Conservation (phyloP, 2,113 vertebrate species). For the Hyla sarda region DNA sequence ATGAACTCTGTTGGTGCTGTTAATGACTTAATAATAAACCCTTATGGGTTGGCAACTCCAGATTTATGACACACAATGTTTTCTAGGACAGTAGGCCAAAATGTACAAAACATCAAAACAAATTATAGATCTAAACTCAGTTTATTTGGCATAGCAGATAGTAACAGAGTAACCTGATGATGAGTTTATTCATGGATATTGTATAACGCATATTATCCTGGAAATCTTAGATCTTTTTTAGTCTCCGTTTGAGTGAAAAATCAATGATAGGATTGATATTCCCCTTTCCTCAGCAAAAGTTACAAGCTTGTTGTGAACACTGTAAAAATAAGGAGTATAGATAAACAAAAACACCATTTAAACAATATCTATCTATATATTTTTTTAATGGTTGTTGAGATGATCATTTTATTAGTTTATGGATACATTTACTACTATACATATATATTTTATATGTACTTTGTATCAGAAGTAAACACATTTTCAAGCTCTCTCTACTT, state of each 20-base stretch:
- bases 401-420: too few species aligned
- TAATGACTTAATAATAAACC: neutral
- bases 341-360: neutral
- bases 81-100: conserved; percentile 12
- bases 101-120: neutral
- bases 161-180: conserved; percentile 33
- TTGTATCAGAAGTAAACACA: too few species aligned
- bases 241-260: conserved; percentile 4
- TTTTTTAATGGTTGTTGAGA: too few species aligned
- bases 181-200: conserved; percentile 22
- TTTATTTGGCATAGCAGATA: conserved; percentile 32
- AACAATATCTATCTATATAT: neutral
- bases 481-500: too few species aligned
- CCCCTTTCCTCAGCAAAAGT: conserved; percentile 15
- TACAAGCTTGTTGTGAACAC: neutral
- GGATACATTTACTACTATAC: too few species aligned
- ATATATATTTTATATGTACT: too few species aligned
- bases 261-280: conserved; percentile 18
- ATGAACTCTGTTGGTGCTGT: neutral
- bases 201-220: conserved; percentile 34
- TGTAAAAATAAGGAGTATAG: neutral
- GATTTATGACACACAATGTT: neutral
- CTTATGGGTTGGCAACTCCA: neutral
- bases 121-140: neutral
- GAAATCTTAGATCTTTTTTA: conserved; percentile 35